Evolutionary conservation across 2,888 invertebrate genomes (phyloP).

Genomic region (Netelia fuscicornis): DNA sequence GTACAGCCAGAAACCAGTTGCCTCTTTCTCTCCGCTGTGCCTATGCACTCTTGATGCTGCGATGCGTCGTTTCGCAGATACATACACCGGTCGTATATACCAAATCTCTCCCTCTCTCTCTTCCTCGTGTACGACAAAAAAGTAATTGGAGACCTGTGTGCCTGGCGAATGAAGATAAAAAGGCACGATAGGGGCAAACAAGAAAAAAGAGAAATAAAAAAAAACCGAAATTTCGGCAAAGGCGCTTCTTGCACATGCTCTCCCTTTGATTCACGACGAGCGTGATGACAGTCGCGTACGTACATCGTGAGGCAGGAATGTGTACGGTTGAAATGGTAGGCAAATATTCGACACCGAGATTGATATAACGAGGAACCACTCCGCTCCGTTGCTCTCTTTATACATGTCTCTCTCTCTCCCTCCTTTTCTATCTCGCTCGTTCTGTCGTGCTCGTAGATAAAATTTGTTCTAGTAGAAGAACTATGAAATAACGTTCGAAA

Average conservation of each 20-base stretch:
- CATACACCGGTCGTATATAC: conserved; percentile 1
- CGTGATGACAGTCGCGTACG: neutral
- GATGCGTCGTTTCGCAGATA: conserved; percentile 37
- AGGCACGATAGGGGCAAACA: conserved; percentile 18
- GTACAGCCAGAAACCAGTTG: conserved; percentile 25
- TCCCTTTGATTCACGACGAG: conserved; percentile 59
- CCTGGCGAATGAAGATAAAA: conserved; percentile 35
- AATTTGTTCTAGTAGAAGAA: no score
- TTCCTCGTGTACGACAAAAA: conserved; percentile 56
- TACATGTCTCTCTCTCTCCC: neutral
- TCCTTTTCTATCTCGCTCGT: neutral
- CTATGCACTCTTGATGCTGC: conserved; percentile 20
- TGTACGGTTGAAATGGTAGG: conserved; percentile 37
- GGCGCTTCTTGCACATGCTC: conserved; percentile 27
- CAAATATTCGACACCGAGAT: conserved; percentile 61
- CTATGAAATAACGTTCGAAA: neutral
- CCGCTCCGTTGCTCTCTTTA: conserved; percentile 4
- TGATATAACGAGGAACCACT: conserved; percentile 51
- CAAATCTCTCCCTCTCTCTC: neutral
- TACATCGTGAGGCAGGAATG: conserved; percentile 13
- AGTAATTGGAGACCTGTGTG: conserved; percentile 70
- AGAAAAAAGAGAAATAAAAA: conserved; percentile 29
- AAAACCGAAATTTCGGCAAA: conserved; percentile 39
- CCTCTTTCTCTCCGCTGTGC: conserved; percentile 8
- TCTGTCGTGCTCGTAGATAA: no score